Base-by-base conservation (phyloP, 2,888 invertebrate genomes). In the Drosophila crucigera region DNA sequence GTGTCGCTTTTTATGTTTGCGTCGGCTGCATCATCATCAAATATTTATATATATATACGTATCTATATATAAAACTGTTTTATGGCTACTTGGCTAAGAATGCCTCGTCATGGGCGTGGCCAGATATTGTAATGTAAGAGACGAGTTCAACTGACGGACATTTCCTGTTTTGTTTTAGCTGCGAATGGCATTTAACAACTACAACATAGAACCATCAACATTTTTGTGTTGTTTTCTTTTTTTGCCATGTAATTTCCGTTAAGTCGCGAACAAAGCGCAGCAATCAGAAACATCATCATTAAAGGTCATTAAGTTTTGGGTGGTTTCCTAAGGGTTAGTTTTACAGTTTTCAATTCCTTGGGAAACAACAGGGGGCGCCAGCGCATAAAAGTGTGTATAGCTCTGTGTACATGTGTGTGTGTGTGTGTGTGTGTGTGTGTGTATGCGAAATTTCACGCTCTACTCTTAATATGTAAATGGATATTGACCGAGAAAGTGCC, bases 221-320 rank as follows among this genome's bases (percentile, higher is more conserved):
- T 25, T 25, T 47, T 25, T 25, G 4, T 47, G 6, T 37, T 19
- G 6, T 22, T 16, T 25, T 43, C 11, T 43, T 47, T 25, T 53
- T 63, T 56, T 68, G 47, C 72, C 78, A 68, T 80, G 71, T 80
- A 84, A 84, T 84, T 78, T 84, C 50, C 79, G 47, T 62, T 56
- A 30, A 52, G 43, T 62, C 56, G 47, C 30, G 63, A 71, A 63
- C 56, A 56, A 68, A 76, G 37, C 67, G 22, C 71, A 49, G 41
- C 69, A 80, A 64, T 73, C 61, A 62, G 56, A 80, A 47, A 66
- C 65, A 76, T 76, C 68, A 79, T 76, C 80, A 84, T 82, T 84
- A 80, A 78, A 76, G 82, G 82, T 87, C 78, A 84, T 84, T 84
- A 78, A 43, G 65, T 71, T 25, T 64, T 64, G 72, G 72, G 58